Evolutionary conservation across 1,140 invertebrate genomes (phyloP), one percentile per base, ranked within the genome.

Genomic region (Macrobrachium rosenbergii): DNA sequence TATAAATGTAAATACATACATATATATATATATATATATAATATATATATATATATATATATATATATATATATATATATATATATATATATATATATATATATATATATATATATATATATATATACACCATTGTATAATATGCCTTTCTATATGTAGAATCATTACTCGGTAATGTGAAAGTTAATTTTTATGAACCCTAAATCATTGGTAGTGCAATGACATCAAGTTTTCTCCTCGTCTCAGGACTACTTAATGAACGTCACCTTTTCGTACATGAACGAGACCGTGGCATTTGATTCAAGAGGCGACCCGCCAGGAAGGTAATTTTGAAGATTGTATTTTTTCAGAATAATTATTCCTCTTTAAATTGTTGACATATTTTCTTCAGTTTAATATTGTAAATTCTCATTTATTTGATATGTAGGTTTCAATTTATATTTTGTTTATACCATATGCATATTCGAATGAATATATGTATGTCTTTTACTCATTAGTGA

Each of bases 231-330:
- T 52, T 52, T 52, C 52, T 63, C 60, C 78, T 77, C 89, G 90
- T 91, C 92, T 52, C 92, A 95, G 93, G 94, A 94, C 83, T 95
- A 97, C 91, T 92, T 98, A 84, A 93, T 96, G 91, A 96, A 96
- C 90, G 95, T 96, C 2, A 95, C 94, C 7, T 97, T 97, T 91
- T 93, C 92, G 12, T 95, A 94, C 91, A 93, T 93, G 81, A 93
- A 92, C 78, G 94, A 97, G 90, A 92, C 93, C 28, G 94, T 97
- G 14, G 94, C 95, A 90, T 98, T 97, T 90, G 96, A 97, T 92
- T 92, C 94, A 77, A 94, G 95, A 90, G 97, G 97, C 14, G 96
- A 98, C 92, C 96, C 96, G 28, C 95, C 96, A 59, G 96, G 96
- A 75, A 95, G 95, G 95, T 96, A 91, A 92, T 93, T 92, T 63